These are phyloP conservation scores for Artemia sinica DNA, from an alignment of 2,888 invertebrate species.

Conservation along the genomic window DNA sequence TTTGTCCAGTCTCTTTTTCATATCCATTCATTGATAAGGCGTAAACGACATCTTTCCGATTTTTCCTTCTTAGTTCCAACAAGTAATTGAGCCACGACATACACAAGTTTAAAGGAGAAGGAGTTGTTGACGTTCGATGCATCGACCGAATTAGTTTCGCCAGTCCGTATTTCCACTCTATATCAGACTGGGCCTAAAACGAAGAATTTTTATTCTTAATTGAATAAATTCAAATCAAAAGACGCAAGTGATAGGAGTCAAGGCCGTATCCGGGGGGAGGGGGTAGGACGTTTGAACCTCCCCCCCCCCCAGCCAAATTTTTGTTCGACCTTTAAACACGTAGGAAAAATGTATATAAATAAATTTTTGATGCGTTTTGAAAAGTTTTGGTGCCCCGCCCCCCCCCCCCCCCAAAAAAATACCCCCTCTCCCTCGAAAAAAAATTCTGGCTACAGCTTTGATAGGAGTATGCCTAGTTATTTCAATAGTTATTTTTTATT, in stretches of 20 bases:
- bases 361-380: no score
- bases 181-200: conserved; percentile 90
- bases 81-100: conserved; percentile 82
- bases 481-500: no score
- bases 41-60: conserved; percentile 23
- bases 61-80: conserved; percentile 50
- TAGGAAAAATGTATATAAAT: no score
- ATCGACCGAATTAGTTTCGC: conserved; percentile 95
- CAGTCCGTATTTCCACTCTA: conserved; percentile 98
- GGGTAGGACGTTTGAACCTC: no score
- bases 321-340: no score
- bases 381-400: no score
- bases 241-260: conserved; percentile 11
- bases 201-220: conserved; percentile 11
- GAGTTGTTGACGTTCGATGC: conserved; percentile 92
- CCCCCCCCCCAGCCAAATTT: no score
- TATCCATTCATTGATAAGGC: neutral
- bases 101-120: conserved; percentile 89
- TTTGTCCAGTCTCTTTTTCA: neutral
- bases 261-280: neutral
- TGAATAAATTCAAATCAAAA: neutral
- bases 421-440: no score
- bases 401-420: no score
- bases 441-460: no score
- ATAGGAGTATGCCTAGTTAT: no score